Percentiles rank a stretch among this genome's conserved stretches.
phyloP scores from a whole-genome alignment of 2,113 vertebrate species.

The Colius striatus region DNA sequence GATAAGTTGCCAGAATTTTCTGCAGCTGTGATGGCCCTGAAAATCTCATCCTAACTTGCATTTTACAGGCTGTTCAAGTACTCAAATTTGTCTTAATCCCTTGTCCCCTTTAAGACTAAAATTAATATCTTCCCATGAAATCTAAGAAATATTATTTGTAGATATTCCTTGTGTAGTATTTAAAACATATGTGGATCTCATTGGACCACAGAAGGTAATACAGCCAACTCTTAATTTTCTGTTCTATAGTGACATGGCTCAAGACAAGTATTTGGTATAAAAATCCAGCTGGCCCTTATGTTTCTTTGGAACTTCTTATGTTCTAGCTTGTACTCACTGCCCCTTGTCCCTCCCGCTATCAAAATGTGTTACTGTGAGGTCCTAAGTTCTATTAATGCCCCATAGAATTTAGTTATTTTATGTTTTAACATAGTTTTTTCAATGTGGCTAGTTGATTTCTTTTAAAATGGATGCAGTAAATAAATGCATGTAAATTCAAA shows the following conservation, averaged over 20 bases:
- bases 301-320: not conserved
- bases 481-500: slow-evolving; percentile 8
- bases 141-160: not conserved
- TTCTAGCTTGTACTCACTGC: not conserved
- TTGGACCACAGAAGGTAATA: not conserved
- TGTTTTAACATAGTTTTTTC: slow-evolving; percentile 8
- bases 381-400: not conserved
- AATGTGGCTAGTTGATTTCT: not conserved
- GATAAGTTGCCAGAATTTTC: not conserved
- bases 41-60: not conserved
- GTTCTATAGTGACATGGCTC: not conserved
- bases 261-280: not conserved
- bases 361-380: not conserved
- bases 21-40: not conserved
- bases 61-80: not conserved
- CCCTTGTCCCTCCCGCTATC: not conserved
- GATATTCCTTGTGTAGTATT: not conserved
- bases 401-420: not conserved
- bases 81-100: not conserved
- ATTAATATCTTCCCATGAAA: not conserved
- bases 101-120: not conserved
- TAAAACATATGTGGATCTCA: not conserved
- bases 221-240: not conserved
- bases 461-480: not conserved
- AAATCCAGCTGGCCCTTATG: not conserved